A percentile compares a stretch with the other conserved stretches of the same genome.
Conservation (phyloP, 2,888 invertebrate genomes). For the Eucera pruinosa region DNA sequence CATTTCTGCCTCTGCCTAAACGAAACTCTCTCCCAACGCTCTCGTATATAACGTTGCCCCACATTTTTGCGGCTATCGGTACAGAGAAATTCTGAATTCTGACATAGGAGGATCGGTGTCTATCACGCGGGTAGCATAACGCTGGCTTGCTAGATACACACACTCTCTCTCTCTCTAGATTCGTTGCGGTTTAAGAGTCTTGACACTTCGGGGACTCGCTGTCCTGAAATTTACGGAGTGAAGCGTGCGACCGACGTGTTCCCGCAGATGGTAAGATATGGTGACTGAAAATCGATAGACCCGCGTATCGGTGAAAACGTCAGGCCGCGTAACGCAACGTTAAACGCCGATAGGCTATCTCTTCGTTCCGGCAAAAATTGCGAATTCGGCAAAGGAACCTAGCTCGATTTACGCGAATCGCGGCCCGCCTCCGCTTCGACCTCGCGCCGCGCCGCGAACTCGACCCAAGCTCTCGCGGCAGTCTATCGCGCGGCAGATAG, state of each 20-base stretch:
- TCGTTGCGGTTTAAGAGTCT: conserved; percentile 58
- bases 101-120: conserved; percentile 20
- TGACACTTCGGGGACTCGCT: conserved; percentile 60
- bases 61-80: too few relatives aligned
- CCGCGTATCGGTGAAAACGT: conserved; percentile 63
- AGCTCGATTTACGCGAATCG: not conserved
- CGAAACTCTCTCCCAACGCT: too few relatives aligned
- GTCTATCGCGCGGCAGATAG: too few relatives aligned
- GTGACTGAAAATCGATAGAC: conserved; percentile 64
- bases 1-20: too few relatives aligned
- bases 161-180: too few relatives aligned
- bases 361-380: conserved; percentile 41
- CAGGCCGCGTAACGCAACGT: conserved; percentile 63
- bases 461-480: too few relatives aligned
- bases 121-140: conserved; percentile 26
- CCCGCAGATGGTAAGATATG: conserved; percentile 59
- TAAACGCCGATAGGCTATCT: conserved; percentile 67
- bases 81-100: too few relatives aligned
- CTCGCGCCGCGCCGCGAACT: not conserved
- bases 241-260: conserved; percentile 57
- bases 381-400: conserved; percentile 39
- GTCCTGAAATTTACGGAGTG: conserved; percentile 59
- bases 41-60: too few relatives aligned
- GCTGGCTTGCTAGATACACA: conserved; percentile 16
- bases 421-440: not conserved